Percentiles rank a stretch among this genome's conserved stretches.
Evolutionary conservation across 2,113 vertebrate species (phyloP).

Genomic region (Bostrychus sinensis): DNA sequence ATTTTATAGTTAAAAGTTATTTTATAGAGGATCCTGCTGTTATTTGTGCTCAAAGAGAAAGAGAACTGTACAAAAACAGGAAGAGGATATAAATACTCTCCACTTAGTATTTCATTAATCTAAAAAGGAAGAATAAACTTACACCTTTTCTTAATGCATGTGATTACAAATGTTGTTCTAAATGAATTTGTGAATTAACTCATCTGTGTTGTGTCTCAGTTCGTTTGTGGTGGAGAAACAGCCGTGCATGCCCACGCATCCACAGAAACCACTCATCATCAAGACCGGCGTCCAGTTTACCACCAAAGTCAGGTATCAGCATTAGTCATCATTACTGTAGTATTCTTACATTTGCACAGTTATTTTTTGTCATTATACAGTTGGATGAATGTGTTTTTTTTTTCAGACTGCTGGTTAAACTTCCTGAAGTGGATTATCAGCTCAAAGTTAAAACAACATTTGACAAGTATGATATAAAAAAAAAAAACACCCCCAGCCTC

Average conservation of each 20-base stretch:
- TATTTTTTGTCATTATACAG: neutral
- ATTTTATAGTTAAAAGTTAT: no score
- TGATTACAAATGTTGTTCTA: no score
- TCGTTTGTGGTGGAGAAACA: constrained; percentile 97
- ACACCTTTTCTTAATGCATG: no score
- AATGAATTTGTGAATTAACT: no score
- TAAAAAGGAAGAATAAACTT: no score
- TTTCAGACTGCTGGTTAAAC: constrained; percentile 90
- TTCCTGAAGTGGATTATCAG: constrained; percentile 96
- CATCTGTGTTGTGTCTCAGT: constrained; percentile 74
- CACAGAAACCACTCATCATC: constrained; percentile 94
- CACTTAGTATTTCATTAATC: no score
- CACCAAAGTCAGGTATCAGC: constrained; percentile 91
- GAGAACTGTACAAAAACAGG: no score
- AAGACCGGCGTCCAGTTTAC: constrained; percentile 97
- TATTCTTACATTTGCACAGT: neutral
- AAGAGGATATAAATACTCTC: no score
- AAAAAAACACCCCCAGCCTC: neutral
- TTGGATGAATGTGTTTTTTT: neutral
- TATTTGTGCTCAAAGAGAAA: no score
- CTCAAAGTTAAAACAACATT: constrained; percentile 96
- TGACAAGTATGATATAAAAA: constrained; percentile 87
- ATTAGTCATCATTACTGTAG: neutral
- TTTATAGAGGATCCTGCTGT: no score
- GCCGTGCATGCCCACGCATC: constrained; percentile 97